Evolutionary conservation across 1,140 invertebrate genomes (phyloP).

Genomic region (Gyrodactylus bullatarudis): DNA sequence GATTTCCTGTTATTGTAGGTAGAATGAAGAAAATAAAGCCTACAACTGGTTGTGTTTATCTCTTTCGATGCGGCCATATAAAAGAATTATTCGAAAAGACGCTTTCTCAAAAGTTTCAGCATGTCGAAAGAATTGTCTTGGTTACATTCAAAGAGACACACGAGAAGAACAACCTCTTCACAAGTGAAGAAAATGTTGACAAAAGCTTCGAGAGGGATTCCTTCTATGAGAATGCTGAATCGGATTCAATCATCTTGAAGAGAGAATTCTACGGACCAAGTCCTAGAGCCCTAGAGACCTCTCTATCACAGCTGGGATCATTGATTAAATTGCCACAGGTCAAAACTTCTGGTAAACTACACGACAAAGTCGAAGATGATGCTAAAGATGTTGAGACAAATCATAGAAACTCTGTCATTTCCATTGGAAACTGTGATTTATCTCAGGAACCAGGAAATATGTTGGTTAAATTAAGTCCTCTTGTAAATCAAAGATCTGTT

Average conservation of each 20-base stretch:
- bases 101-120: no score
- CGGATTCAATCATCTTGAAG: background rate
- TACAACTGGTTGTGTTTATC: no score
- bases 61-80: background rate
- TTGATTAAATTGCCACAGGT: background rate
- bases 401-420: background rate
- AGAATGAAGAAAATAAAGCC: no score
- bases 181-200: background rate
- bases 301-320: background rate
- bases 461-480: background rate
- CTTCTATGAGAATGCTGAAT: background rate
- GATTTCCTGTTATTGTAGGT: no score
- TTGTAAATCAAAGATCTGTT: background rate
- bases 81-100: no score
- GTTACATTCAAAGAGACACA: background rate
- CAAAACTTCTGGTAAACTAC: background rate
- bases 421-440: background rate
- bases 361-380: background rate
- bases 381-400: background rate
- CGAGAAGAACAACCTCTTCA: background rate
- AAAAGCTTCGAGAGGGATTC: background rate
- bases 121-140: background rate
- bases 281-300: background rate
- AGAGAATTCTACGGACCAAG: background rate
- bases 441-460: background rate